Conservation (phyloP, 2,888 invertebrate species). For the Amblyjoppa proteus region DNA sequence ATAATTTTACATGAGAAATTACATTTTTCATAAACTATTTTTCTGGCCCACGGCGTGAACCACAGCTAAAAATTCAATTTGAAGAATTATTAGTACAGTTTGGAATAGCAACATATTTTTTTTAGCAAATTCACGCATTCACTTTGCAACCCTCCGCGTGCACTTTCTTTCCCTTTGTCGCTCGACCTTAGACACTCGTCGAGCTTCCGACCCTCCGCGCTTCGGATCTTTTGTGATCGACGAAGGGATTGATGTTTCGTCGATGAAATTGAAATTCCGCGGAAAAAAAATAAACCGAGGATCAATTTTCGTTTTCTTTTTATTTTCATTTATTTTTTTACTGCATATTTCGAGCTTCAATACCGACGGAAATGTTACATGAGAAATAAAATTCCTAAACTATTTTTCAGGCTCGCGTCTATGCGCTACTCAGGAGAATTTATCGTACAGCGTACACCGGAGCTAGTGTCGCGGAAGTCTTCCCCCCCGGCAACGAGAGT, state of each 20-base stretch:
- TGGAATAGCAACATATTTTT: too few species aligned
- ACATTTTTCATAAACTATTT: not conserved
- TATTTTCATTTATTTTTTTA: not conserved
- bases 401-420: conserved; percentile 14
- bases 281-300: too few species aligned
- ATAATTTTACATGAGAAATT: not conserved
- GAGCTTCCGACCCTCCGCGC: not conserved
- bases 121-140: conserved; percentile 8
- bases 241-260: not conserved
- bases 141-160: not conserved
- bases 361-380: not conserved
- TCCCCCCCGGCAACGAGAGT: conserved; percentile 12
- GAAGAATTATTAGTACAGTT: too few species aligned
- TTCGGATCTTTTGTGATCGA: not conserved
- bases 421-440: conserved; percentile 18
- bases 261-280: too few species aligned
- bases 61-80: not conserved
- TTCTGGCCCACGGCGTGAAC: not conserved
- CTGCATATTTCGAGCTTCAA: not conserved
- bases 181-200: not conserved
- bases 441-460: not conserved
- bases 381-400: not conserved
- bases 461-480: conserved; percentile 23
- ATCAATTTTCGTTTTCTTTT: too few species aligned
- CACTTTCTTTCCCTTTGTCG: conserved; percentile 9